Base-by-base conservation (phyloP, 2,113 vertebrate genomes). In the Cephalopholis sonnerati region DNA sequence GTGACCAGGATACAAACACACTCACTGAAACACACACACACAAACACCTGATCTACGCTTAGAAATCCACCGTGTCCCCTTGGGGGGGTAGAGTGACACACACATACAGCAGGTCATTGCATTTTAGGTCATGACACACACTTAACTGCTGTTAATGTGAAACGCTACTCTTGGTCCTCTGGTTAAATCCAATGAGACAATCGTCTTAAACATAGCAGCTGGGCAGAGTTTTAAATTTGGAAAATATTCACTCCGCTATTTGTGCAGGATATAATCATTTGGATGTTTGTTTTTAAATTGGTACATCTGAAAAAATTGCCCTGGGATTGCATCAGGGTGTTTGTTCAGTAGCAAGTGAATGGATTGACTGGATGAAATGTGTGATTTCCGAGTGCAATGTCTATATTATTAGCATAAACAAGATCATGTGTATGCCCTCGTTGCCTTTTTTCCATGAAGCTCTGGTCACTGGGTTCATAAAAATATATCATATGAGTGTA, bases 311-410 rank as follows among this genome's bases (percentile, higher is more conserved):
- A 62, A 36, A 84, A 87, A 86, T 94, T 93, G 92, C 90, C 79
- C 3, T 55, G 83, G 86, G 63, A 91, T 94, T 94, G 89, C 92
- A 93, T 93, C 92, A 93, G 89, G 29, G 22, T 90, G 74, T 92
- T 93, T 91, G 70, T 83, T 87, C 36, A 62, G 78, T 1, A 66
- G 82, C 82, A 80, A 41, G 24, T 61, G 54, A 82, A 86, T 41
- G 80, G 73, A 85, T 62, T 68, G 79, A 79, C 46, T 76, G 83
- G 44, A 77, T 81, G 50, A 69, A 85, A 86, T 68, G 58, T 68
- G 36, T 25, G 72, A 84, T 85, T 69, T 77, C 18, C 53, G 18
- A 48, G 39, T 25, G 64, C 85, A 88, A 36, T 81, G 22, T 66
- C 48, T 79, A 55, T 41, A 55, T 67, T 32, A 67, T 66, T 53